phyloP scores from a whole-genome alignment of 2,797 vertebrate genomes.

The Hybognathus amarus region DNA sequence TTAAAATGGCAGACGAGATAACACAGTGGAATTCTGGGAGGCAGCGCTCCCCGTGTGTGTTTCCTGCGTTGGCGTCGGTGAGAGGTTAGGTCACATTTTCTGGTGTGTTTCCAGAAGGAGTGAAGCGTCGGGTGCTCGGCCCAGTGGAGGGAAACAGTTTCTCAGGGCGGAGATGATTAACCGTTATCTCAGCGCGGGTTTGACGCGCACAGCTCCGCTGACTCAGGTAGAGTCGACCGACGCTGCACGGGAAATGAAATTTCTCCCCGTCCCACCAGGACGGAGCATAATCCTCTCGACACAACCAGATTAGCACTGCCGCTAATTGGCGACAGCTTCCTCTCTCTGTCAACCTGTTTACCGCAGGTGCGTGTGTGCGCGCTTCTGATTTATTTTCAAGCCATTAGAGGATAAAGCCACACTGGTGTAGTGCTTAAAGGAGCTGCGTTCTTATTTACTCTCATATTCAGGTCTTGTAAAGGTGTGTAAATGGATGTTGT shows the following conservation, averaged over 20 bases:
- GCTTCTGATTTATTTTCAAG: slow-evolving; percentile 7
- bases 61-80: slow-evolving; percentile 1
- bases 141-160: slow-evolving; percentile 98
- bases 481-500: not conserved
- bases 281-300: slow-evolving; percentile 85
- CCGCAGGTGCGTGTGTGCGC: slow-evolving; percentile 57
- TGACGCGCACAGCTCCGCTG: slow-evolving; percentile 91
- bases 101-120: slow-evolving; percentile 32
- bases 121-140: slow-evolving; percentile 69
- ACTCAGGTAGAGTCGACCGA: slow-evolving; percentile 89
- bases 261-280: slow-evolving; percentile 76
- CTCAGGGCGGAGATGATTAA: slow-evolving; percentile 97
- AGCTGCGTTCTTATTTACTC: slow-evolving; percentile 6
- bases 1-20: not conserved
- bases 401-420: slow-evolving; percentile 25
- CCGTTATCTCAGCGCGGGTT: slow-evolving; percentile 94
- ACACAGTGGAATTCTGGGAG: slow-evolving; percentile 11
- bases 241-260: slow-evolving; percentile 61
- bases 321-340: slow-evolving; percentile 80
- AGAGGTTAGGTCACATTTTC: slow-evolving; percentile 33
- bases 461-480: slow-evolving; percentile 6
- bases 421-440: not conserved
- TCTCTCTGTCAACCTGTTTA: slow-evolving; percentile 60
- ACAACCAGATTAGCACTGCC: slow-evolving; percentile 81
- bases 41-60: slow-evolving; percentile 23